phyloP scores from a whole-genome alignment of 1,140 invertebrate genomes.

The Microplitis mediator region DNA sequence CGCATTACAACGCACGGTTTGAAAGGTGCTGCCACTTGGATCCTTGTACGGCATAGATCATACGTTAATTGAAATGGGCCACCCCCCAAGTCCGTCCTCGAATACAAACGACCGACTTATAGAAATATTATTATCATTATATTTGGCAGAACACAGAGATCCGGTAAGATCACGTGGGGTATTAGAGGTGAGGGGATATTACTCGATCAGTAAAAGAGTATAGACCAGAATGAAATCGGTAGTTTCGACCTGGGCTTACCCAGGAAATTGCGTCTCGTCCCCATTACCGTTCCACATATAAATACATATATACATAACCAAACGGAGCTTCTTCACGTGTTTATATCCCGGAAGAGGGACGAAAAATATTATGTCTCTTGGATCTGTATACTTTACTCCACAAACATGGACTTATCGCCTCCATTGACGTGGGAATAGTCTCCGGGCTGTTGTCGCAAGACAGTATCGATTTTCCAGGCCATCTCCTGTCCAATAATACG shows the following conservation, averaged over 20 bases:
- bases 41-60: slow-evolving; percentile 62
- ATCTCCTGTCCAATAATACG: slow-evolving; percentile 9
- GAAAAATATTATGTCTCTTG: not conserved
- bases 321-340: not conserved
- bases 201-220: too few species aligned
- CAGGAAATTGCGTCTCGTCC: slow-evolving; percentile 44
- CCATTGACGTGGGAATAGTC: not conserved
- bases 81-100: slow-evolving; percentile 51
- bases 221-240: not conserved
- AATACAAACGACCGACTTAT: slow-evolving; percentile 64
- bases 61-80: slow-evolving; percentile 65
- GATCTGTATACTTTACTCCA: not conserved
- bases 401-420: slow-evolving; percentile 1
- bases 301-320: too few species aligned
- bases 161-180: slow-evolving; percentile 23
- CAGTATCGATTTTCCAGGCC: slow-evolving; percentile 38
- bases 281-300: not conserved
- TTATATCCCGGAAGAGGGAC: slow-evolving; percentile 7
- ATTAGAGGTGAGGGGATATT: slow-evolving; percentile 1
- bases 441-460: not conserved
- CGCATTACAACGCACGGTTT: slow-evolving; percentile 45
- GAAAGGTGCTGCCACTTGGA: slow-evolving; percentile 52
- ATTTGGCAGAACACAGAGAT: slow-evolving; percentile 40
- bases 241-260: slow-evolving; percentile 24
- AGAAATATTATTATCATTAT: slow-evolving; percentile 61